Evolutionary conservation across 2,797 vertebrate genomes (phyloP).

Genomic region (Cichlasoma orientale): DNA sequence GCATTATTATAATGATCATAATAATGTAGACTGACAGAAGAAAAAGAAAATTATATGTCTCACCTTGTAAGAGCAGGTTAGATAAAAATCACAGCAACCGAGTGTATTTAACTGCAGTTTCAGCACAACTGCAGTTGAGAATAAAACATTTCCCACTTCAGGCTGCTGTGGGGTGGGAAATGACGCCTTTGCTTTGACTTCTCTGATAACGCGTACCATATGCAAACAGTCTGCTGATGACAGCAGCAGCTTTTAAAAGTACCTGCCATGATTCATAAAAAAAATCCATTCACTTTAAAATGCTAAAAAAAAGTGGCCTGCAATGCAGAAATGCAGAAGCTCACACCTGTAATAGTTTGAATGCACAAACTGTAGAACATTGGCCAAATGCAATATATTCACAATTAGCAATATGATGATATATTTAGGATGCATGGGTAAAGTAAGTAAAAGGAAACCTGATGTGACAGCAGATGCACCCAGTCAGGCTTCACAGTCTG

Average conservation of each 20-base stretch:
- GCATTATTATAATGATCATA: neutral
- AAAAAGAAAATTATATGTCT: neutral
- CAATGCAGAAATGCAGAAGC: neutral
- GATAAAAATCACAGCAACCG: neutral
- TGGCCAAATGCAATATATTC: neutral
- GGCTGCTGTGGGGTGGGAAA: neutral
- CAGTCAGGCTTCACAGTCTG: neutral
- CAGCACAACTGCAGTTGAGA: neutral
- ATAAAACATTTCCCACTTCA: neutral
- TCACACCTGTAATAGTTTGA: neutral
- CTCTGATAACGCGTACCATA: constrained; percentile 19
- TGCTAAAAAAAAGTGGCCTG: neutral
- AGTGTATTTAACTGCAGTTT: neutral
- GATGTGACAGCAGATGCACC: neutral
- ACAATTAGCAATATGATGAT: neutral
- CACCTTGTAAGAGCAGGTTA: neutral
- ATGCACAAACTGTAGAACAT: neutral
- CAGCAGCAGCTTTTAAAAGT: neutral
- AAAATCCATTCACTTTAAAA: neutral
- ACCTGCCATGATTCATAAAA: neutral
- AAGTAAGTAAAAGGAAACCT: neutral
- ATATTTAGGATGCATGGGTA: neutral
- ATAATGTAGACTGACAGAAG: neutral
- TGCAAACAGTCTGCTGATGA: constrained; percentile 21
- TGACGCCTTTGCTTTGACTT: constrained; percentile 37